Percentiles rank a stretch among this genome's conserved stretches.
Evolutionary conservation across 2,113 vertebrate genomes (phyloP).

Genomic region (Bucco capensis): DNA sequence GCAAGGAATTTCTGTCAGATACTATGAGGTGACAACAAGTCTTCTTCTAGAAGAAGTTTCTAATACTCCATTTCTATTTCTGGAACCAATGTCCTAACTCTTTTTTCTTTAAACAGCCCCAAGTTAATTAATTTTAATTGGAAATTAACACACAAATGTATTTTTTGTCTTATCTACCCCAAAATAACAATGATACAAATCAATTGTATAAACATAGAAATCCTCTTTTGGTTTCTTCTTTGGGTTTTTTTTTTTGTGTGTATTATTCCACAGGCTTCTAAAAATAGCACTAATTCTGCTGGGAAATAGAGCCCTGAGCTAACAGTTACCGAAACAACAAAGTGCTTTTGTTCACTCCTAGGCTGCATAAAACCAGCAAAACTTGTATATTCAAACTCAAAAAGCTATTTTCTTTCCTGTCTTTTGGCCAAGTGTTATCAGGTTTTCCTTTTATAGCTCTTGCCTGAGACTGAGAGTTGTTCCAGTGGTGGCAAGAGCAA

Average conservation of each 20-base stretch:
- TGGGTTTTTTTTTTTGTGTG: neutral
- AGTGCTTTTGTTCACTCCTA: slow-evolving; percentile 8
- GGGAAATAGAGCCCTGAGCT: slow-evolving; percentile 14
- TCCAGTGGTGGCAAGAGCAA: neutral
- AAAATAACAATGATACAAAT: neutral
- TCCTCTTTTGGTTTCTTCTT: neutral
- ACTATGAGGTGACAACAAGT: neutral
- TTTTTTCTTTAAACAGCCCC: neutral
- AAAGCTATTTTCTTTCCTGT: neutral
- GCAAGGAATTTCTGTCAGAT: neutral
- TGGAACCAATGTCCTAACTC: neutral
- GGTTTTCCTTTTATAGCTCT: neutral
- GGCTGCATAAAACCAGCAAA: neutral
- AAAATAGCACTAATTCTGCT: slow-evolving; percentile 44
- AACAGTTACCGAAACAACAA: slow-evolving; percentile 36
- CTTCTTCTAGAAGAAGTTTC: neutral
- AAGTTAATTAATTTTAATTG: slow-evolving; percentile 14
- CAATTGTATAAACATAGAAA: slow-evolving; percentile 53
- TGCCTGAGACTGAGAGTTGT: neutral
- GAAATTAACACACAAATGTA: slow-evolving; percentile 36
- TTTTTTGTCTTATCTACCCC: slow-evolving; percentile 33
- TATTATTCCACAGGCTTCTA: slow-evolving; percentile 12
- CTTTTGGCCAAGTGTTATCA: neutral
- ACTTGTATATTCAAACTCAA: neutral
- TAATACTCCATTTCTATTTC: slow-evolving; percentile 19